A percentile compares a stretch with the other conserved stretches of the same genome.
Evolutionary conservation across 2,888 invertebrate genomes (phyloP).

Genomic region (Dexiosoma caninum): DNA sequence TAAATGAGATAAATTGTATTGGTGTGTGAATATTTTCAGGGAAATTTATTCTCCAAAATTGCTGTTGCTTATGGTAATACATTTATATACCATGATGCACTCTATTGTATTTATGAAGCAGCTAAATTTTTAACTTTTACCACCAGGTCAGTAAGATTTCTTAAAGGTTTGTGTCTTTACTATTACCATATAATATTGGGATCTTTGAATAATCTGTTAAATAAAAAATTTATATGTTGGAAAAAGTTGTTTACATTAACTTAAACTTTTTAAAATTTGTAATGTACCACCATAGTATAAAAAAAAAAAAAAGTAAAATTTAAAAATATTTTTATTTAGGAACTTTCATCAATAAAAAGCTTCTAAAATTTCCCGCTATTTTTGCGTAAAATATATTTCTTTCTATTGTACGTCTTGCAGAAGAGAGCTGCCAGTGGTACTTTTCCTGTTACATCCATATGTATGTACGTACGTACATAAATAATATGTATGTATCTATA

Average conservation of each 20-base stretch:
- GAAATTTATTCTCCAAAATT: conserved; percentile 32
- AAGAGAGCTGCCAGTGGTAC: conserved; percentile 8
- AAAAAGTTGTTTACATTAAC: too few relatives aligned
- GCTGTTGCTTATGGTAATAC: conserved; percentile 14
- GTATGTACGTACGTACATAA: neutral
- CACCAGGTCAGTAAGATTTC: neutral
- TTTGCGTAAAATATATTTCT: neutral
- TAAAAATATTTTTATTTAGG: too few relatives aligned
- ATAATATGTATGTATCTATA: neutral
- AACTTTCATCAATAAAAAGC: neutral
- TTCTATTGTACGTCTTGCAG: conserved; percentile 15
- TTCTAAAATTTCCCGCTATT: conserved; percentile 4
- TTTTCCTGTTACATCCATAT: neutral
- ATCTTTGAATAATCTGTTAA: neutral
- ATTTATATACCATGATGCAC: conserved; percentile 21
- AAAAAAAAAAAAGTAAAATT: too few relatives aligned
- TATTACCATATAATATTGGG: conserved; percentile 23
- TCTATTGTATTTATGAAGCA: conserved; percentile 59
- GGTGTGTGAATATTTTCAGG: conserved; percentile 29
- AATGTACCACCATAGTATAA: too few relatives aligned
- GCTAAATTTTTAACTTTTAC: neutral
- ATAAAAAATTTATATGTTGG: too few relatives aligned
- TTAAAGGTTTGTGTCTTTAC: conserved; percentile 18
- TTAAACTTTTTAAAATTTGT: too few relatives aligned
- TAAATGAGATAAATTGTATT: neutral